Conservation (phyloP, 2,888 invertebrate genomes). For the Dascillus cervinus region DNA sequence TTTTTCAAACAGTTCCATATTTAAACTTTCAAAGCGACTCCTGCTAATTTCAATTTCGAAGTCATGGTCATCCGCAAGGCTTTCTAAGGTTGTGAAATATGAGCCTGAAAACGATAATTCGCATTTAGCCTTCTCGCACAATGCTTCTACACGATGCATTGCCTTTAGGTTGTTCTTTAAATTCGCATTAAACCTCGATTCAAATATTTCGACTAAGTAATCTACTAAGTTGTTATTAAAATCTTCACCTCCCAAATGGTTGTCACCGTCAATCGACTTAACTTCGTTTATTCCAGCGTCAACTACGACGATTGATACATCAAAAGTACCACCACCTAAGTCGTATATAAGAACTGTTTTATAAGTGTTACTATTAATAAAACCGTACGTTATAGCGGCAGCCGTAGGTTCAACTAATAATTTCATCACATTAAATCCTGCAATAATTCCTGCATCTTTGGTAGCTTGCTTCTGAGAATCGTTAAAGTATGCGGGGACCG, state of each 20-base stretch:
- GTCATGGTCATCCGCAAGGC: no score
- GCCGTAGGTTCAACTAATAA: constrained; percentile 98
- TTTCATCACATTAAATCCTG: constrained; percentile 85
- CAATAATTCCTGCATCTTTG: constrained; percentile 95
- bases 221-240: constrained; percentile 99
- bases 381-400: constrained; percentile 92
- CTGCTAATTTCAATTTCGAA: no score
- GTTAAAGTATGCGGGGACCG: constrained; percentile 97
- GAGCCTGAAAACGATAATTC: no score
- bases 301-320: constrained; percentile 95
- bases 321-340: constrained; percentile 98
- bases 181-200: no score
- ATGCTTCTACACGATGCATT: no score
- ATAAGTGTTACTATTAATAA: constrained; percentile 95
- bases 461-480: constrained; percentile 99
- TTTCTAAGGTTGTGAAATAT: no score
- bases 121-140: no score
- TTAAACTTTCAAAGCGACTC: constrained; percentile 87
- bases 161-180: no score
- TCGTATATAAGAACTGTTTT: constrained; percentile 98
- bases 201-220: constrained; percentile 96
- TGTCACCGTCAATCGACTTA: constrained; percentile 88
- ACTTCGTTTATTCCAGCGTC: constrained; percentile 97
- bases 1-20: constrained; percentile 71
- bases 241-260: constrained; percentile 98